phyloP scores from a whole-genome alignment of 2,113 vertebrate species.

The Mus pahari region DNA sequence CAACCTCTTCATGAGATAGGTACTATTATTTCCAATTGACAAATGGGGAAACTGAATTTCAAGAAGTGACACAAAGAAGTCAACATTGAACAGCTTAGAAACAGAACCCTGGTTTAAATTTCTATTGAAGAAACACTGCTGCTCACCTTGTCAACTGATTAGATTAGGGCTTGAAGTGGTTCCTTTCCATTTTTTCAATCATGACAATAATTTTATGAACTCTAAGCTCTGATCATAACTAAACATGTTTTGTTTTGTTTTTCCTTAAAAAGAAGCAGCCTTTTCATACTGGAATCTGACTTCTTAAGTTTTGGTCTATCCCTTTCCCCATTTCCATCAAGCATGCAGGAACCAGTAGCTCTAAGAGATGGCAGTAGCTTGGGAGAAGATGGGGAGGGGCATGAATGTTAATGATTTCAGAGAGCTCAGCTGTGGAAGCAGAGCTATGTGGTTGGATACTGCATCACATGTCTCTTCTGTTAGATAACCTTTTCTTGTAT shows the following conservation, averaged over 20 bases:
- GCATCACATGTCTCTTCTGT: slow-evolving; percentile 2
- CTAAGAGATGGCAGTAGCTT: neutral
- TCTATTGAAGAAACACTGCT: neutral
- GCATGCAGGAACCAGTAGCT: neutral
- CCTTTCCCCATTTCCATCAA: slow-evolving; percentile 43
- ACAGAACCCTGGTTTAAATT: slow-evolving; percentile 22
- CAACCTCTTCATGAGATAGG: neutral
- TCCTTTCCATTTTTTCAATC: neutral
- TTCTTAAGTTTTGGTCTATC: neutral
- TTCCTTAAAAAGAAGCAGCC: slow-evolving; percentile 43
- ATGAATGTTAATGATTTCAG: neutral
- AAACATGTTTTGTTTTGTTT: neutral
- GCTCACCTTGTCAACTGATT: neutral
- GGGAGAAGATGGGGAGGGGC: neutral
- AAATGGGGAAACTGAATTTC: slow-evolving; percentile 36
- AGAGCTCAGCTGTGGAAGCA: neutral
- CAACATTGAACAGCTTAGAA: neutral
- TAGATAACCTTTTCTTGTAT: slow-evolving; percentile 20
- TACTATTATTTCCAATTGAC: neutral
- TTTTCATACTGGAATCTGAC: slow-evolving; percentile 42
- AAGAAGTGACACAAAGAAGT: neutral
- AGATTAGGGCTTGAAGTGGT: neutral
- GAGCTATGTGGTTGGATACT: neutral
- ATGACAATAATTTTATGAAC: slow-evolving; percentile 24
- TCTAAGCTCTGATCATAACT: slow-evolving; percentile 5